A percentile compares a stretch with the other conserved stretches of the same genome.
Evolutionary conservation across 2,113 vertebrate species (phyloP).

Genomic region (Laterallus jamaicensis): DNA sequence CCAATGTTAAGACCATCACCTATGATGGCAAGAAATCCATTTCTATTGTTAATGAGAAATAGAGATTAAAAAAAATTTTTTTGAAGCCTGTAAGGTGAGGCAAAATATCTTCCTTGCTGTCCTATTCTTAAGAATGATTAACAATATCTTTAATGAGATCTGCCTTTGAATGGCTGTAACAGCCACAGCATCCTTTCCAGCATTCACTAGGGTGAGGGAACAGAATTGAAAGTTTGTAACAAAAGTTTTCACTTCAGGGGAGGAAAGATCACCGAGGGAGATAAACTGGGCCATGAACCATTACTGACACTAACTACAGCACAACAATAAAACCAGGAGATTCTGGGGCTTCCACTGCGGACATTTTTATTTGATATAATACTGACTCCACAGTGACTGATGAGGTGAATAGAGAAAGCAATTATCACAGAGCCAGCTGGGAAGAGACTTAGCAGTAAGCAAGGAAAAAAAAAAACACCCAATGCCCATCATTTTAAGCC

Average conservation of each 20-base stretch:
- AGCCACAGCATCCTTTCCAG: conserved; percentile 7
- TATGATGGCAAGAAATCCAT: not conserved
- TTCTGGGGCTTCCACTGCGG: not conserved
- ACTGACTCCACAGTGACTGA: not conserved
- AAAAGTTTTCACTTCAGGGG: conserved; percentile 39
- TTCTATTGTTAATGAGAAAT: not conserved
- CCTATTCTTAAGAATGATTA: not conserved
- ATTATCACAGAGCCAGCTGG: conserved; percentile 24
- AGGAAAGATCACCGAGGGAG: conserved; percentile 12
- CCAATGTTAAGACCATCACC: not conserved
- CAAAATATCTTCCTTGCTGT: conserved; percentile 4
- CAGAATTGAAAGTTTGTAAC: conserved; percentile 33
- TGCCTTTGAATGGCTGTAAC: conserved; percentile 8
- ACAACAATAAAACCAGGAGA: conserved; percentile 35
- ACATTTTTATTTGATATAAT: conserved; percentile 43
- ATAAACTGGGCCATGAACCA: conserved; percentile 36
- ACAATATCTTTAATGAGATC: conserved; percentile 32
- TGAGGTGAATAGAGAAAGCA: conserved; percentile 40
- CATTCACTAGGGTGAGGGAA: not conserved
- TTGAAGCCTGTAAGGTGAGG: conserved; percentile 1
- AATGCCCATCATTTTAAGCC: not conserved
- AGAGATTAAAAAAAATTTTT: not conserved
- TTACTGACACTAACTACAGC: conserved; percentile 45
- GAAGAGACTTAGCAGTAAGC: conserved; percentile 21
- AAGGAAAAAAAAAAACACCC: not conserved